These are phyloP conservation scores for Rhea americana DNA, from an alignment of 2,113 vertebrate species.

Conservation along the genomic window DNA sequence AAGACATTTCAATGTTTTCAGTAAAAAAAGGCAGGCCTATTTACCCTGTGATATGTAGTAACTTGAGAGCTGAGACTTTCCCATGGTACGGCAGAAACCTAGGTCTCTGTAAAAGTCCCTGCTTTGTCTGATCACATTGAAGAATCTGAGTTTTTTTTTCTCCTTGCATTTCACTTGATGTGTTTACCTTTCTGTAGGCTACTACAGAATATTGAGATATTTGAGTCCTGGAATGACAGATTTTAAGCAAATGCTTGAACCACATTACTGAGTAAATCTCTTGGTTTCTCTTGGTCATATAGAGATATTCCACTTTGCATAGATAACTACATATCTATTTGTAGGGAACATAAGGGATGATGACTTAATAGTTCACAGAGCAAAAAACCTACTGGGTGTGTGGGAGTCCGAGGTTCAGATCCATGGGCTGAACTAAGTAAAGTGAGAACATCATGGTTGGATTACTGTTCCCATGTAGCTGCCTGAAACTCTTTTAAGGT, in stretches of 20 bases:
- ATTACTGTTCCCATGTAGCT: neutral
- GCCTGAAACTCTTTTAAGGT: conserved; percentile 10
- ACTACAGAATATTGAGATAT: neutral
- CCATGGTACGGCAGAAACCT: accelerated
- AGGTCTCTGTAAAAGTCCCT: neutral
- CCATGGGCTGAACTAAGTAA: neutral
- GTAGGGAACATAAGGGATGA: neutral
- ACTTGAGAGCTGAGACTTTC: neutral
- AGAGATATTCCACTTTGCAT: neutral
- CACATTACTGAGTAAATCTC: neutral
- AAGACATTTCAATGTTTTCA: neutral
- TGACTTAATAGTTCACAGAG: conserved; percentile 6
- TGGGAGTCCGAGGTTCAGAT: neutral
- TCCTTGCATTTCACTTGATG: neutral
- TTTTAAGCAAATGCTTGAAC: neutral
- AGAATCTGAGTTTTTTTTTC: neutral
- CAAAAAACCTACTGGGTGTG: conserved; percentile 14
- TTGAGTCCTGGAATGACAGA: neutral
- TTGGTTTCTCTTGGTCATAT: neutral
- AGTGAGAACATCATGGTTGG: neutral
- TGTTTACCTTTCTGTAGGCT: neutral
- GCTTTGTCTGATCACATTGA: neutral
- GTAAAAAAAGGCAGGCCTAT: neutral
- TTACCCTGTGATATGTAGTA: neutral
- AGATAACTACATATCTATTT: neutral